Evolutionary conservation across 2,797 vertebrate genomes (phyloP), one percentile per base, ranked within the genome.

Genomic region (Bradypodion ventrale): DNA sequence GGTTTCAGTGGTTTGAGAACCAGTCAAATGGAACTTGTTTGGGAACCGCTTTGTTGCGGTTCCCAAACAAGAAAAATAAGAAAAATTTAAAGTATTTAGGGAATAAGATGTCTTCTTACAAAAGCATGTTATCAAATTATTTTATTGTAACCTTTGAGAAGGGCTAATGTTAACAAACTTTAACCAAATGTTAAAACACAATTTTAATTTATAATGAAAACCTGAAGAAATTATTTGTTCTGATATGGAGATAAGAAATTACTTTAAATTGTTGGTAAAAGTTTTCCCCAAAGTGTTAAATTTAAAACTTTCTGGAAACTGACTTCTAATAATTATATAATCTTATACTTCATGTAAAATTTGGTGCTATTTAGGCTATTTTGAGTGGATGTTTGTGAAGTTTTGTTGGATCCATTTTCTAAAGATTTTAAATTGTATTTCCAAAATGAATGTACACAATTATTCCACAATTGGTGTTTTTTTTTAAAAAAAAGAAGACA

Each of bases 361-460:
- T 70, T 72, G 90, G 89, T 94, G 92, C 92, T 93, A 83, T 85
- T 90, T 87, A n/a, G 56, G 42, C 27, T 6, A 16, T 44, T 32
- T 25, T 16, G 42, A 25, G 25, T 63, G 16, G 40, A 21, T 83
- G 77, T 0, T 0, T 72, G 76, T 82, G 10, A 74, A 46, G 27
- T 25, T 0, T 69, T 3, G 12, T 0, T 52, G 19, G 78, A 1
- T 0, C n/a, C 65, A 4, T 80, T 27, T 10, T 62, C 27, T 75
- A 63, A 12, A 63, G 49, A 73, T 49, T 52, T 19, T 65, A 74
- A 25, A 63, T 19, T 85, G 63, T 80, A 80, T 63, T 80, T 80
- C 25, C 7, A 83, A 63, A 52, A 75, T 13, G 42, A 21, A 0
- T 7, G 68, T 62, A 78, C 60, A n/a, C 27, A 80, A 27, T 68